These are phyloP conservation scores for Loriculus beryllinus DNA, from an alignment of 2,797 vertebrate species.

Conservation along the genomic window DNA sequence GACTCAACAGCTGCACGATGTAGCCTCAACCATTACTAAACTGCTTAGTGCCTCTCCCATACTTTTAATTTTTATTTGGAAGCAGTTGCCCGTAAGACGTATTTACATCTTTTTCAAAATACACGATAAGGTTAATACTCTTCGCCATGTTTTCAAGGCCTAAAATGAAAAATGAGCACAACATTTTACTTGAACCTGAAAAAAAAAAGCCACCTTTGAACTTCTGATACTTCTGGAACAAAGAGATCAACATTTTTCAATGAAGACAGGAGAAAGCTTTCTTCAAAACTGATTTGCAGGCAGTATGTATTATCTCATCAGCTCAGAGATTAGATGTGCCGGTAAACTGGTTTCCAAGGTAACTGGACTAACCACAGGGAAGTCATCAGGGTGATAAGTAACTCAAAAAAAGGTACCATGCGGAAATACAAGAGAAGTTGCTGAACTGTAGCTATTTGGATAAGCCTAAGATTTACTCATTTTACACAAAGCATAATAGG, in stretches of 20 bases:
- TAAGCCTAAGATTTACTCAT: not conserved
- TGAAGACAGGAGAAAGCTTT: conserved; percentile 26
- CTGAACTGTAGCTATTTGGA: not conserved
- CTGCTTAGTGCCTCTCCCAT: not conserved
- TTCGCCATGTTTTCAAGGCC: not conserved
- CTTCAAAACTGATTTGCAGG: conserved; percentile 10
- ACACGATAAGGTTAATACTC: not conserved
- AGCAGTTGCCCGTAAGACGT: not conserved
- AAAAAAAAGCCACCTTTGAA: not conserved
- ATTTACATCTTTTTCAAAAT: not conserved
- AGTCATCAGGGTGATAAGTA: conserved; percentile 35
- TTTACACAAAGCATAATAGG: not conserved
- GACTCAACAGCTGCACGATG: not conserved
- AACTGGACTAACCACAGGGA: conserved; percentile 28
- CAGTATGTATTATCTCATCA: not conserved
- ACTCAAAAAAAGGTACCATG: not conserved
- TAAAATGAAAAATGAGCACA: not conserved
- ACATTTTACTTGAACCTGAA: not conserved
- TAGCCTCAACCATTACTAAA: not conserved
- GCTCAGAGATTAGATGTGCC: conserved; percentile 7
- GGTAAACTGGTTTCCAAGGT: conserved; percentile 51
- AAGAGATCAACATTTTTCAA: conserved; percentile 21
- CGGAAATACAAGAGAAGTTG: not conserved
- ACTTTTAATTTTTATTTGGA: not conserved
- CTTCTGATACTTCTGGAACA: conserved; percentile 4